A percentile compares a stretch with the other conserved stretches of the same genome.
phyloP scores from a whole-genome alignment of 1,140 invertebrate genomes.

The Drosophila setifemur region DNA sequence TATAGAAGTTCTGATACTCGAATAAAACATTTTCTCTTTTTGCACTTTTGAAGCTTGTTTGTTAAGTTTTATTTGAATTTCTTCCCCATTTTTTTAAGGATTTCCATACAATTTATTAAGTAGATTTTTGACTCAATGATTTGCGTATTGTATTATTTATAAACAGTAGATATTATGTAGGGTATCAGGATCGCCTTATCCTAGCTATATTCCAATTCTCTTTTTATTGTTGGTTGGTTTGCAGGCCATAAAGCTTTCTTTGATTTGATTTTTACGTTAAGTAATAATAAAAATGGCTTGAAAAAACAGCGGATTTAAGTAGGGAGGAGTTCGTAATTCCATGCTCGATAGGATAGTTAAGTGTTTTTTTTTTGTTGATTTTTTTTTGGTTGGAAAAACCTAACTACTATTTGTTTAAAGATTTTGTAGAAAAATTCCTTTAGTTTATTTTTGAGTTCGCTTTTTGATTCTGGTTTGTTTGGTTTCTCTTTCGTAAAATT shows the following conservation, averaged over 20 bases:
- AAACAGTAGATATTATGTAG: constrained; percentile 44
- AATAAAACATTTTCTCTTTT: constrained; percentile 50
- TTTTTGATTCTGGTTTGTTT: constrained; percentile 50
- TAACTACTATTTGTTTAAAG: constrained; percentile 44
- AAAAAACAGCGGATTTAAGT: constrained; percentile 15
- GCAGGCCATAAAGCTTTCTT: constrained; percentile 53
- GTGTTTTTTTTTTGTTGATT: constrained; percentile 22
- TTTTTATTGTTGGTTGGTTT: constrained; percentile 46
- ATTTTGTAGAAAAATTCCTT: constrained; percentile 37
- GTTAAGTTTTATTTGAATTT: constrained; percentile 10
- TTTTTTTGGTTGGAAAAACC: constrained; percentile 20
- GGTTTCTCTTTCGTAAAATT: constrained; percentile 37
- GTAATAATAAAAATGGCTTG: constrained; percentile 31
- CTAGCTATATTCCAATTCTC: constrained; percentile 20
- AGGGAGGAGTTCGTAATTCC: constrained; percentile 17
- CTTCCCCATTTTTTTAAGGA: constrained; percentile 35
- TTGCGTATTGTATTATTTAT: constrained; percentile 44
- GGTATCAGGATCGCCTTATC: constrained; percentile 29
- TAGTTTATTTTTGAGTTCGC: constrained; percentile 34
- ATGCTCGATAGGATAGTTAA: constrained; percentile 11
- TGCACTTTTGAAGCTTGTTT: constrained; percentile 69
- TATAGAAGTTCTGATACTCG: constrained; percentile 68
- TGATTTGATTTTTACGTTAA: constrained; percentile 24
- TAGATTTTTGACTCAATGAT: constrained; percentile 55
- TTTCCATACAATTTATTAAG: constrained; percentile 62